phyloP scores from a whole-genome alignment of 2,113 vertebrate species.

The Motacilla alba region DNA sequence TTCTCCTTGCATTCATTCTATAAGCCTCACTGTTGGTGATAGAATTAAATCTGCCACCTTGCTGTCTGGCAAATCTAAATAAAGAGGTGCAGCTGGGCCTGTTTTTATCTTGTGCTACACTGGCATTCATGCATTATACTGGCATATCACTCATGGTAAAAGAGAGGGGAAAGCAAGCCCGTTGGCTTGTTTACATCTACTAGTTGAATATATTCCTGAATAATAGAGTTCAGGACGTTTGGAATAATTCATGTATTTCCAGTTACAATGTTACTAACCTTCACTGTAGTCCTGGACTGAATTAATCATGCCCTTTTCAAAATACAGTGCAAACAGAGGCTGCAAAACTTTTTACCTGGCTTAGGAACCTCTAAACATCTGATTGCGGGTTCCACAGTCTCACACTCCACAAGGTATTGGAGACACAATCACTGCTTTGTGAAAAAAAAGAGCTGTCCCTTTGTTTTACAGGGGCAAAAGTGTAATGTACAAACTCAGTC shows the following conservation, averaged over 20 bases:
- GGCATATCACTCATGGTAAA: neutral
- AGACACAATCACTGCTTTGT: neutral
- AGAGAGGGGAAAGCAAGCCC: neutral
- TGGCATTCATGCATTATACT: neutral
- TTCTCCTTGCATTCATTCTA: neutral
- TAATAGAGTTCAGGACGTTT: neutral
- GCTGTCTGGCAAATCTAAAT: neutral
- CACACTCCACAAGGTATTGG: neutral
- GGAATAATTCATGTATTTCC: slow-evolving; percentile 21
- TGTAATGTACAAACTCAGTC: neutral
- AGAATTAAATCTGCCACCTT: neutral
- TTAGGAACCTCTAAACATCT: neutral
- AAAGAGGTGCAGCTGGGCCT: neutral
- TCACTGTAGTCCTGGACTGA: neutral
- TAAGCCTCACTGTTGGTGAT: neutral
- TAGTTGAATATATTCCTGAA: neutral
- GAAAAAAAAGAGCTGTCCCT: neutral
- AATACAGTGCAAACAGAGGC: neutral
- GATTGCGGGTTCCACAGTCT: neutral
- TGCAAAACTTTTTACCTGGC: neutral
- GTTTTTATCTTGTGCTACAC: neutral
- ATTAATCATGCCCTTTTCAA: slow-evolving; percentile 11
- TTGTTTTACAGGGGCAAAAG: neutral
- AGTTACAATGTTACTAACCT: neutral
- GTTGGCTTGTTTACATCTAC: neutral